These are phyloP conservation scores for Tetanocera ferruginea DNA, from an alignment of 2,888 invertebrate genomes.

Conservation along the genomic window DNA sequence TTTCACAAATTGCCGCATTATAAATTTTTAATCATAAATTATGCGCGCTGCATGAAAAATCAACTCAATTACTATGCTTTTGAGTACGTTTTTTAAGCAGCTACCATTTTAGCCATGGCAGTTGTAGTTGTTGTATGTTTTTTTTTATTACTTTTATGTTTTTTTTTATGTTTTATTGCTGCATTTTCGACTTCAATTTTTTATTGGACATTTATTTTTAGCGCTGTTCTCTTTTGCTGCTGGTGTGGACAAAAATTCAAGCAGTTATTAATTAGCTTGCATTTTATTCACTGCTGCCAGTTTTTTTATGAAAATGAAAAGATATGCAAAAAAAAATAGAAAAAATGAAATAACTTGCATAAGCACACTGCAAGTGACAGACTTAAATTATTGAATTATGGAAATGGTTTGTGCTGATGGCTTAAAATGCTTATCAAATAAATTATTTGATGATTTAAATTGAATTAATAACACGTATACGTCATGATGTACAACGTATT, in stretches of 20 bases:
- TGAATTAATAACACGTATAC: too few relatives aligned
- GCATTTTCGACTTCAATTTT: not conserved
- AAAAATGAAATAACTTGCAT: too few relatives aligned
- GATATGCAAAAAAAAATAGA: too few relatives aligned
- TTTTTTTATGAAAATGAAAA: too few relatives aligned
- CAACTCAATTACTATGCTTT: not conserved
- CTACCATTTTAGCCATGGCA: not conserved
- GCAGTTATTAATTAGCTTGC: too few relatives aligned
- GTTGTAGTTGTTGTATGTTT: not conserved
- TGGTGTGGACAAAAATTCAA: not conserved
- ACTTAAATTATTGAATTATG: too few relatives aligned
- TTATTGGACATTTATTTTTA: not conserved
- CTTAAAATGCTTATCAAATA: too few relatives aligned
- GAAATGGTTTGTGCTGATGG: too few relatives aligned
- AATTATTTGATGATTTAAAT: too few relatives aligned
- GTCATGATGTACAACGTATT: too few relatives aligned
- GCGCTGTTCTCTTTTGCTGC: not conserved
- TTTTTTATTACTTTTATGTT: not conserved
- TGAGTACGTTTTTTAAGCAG: not conserved
- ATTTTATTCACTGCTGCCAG: too few relatives aligned
- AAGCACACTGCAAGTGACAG: too few relatives aligned
- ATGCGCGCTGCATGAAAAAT: constrained; percentile 8
- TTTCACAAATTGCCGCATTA: not conserved
- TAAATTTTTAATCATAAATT: constrained; percentile 15
- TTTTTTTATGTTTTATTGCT: not conserved